Evolutionary conservation across 2,888 invertebrate species (phyloP).

Genomic region (Dione juno): DNA sequence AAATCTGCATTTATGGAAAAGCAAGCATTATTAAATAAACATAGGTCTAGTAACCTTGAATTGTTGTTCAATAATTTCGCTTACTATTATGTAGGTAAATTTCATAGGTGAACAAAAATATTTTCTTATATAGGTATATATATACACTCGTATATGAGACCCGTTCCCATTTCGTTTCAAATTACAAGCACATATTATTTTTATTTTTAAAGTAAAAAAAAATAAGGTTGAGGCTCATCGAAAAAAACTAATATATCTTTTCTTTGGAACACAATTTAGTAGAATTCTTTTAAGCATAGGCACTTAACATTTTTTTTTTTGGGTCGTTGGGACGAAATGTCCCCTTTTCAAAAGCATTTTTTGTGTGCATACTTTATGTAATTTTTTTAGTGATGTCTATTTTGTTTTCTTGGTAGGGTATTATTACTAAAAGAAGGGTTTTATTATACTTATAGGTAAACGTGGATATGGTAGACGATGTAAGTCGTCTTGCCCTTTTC

Average conservation of each 20-base stretch:
- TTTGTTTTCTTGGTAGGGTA: neutral
- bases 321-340: neutral
- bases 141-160: too few relatives aligned
- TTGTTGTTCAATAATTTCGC: neutral
- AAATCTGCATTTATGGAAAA: too few relatives aligned
- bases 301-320: constrained; percentile 25
- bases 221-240: neutral
- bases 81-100: neutral
- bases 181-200: too few relatives aligned
- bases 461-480: neutral
- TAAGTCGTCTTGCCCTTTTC: constrained; percentile 4
- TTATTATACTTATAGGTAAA: neutral
- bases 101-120: neutral
- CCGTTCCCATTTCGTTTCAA: too few relatives aligned
- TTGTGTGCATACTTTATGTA: neutral
- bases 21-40: neutral
- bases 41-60: neutral
- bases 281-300: constrained; percentile 11
- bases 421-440: neutral
- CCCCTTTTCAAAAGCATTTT: constrained; percentile 19
- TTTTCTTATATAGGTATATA: too few relatives aligned
- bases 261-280: constrained; percentile 8
- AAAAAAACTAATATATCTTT: neutral
- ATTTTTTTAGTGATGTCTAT: neutral
- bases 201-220: neutral